Conservation (phyloP, 2,888 invertebrate species). For the Tanytarsus gracilentus region DNA sequence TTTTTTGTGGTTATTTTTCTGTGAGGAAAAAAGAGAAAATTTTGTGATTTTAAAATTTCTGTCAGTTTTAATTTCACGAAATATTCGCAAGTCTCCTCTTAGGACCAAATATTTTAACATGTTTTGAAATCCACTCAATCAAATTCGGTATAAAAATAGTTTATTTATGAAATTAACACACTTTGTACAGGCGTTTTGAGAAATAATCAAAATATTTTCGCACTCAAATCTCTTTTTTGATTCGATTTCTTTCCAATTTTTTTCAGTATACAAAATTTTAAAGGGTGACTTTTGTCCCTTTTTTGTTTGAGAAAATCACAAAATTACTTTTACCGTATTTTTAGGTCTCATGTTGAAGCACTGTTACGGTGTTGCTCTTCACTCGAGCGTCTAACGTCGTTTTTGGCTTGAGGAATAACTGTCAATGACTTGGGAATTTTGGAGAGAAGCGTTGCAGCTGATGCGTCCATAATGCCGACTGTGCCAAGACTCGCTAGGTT, state of each 20-base stretch:
- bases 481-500: conserved; percentile 35
- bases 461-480: conserved; percentile 35
- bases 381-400: conserved; percentile 21
- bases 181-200: not conserved
- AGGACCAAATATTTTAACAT: not conserved
- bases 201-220: not conserved
- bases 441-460: conserved; percentile 50
- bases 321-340: not conserved
- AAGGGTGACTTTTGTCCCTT: not conserved
- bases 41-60: not conserved
- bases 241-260: not conserved
- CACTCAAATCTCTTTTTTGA: not conserved
- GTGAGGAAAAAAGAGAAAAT: not conserved
- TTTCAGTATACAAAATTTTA: not conserved
- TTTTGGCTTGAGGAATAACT: conserved; percentile 57
- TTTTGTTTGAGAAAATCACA: not conserved
- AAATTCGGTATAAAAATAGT: conserved; percentile 13
- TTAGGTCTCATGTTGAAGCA: conserved; percentile 15
- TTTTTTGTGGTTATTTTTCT: too few relatives aligned
- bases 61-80: not conserved
- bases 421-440: conserved; percentile 74
- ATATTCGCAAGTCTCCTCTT: not conserved
- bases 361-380: conserved; percentile 13
- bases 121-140: not conserved
- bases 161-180: not conserved